phyloP scores from a whole-genome alignment of 2,113 vertebrate genomes.

The Ceyx cyanopectus region DNA sequence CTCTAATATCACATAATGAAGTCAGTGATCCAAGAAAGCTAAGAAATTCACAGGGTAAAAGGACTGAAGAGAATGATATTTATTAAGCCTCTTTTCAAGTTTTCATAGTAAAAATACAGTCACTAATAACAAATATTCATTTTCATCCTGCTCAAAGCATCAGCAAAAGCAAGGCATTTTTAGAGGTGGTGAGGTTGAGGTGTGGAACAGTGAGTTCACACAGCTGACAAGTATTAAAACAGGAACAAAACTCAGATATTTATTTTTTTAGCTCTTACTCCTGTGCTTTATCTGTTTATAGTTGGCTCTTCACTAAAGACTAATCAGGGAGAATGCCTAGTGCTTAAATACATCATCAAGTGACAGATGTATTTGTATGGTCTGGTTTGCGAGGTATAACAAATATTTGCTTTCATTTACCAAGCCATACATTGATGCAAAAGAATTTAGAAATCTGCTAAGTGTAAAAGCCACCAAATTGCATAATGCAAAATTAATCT shows the following conservation, averaged over 20 bases:
- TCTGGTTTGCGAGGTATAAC: background rate
- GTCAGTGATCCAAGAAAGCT: slow-evolving; percentile 2
- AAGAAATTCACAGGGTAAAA: background rate
- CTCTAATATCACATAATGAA: slow-evolving; percentile 40
- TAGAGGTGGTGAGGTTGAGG: background rate
- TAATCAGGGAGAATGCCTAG: background rate
- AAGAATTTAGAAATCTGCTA: background rate
- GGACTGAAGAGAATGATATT: background rate
- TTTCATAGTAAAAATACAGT: background rate
- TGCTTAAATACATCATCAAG: background rate
- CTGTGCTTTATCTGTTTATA: background rate
- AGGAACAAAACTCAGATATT: background rate
- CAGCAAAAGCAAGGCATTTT: background rate
- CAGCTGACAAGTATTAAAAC: background rate
- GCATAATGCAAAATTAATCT: background rate
- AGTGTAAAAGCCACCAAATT: background rate
- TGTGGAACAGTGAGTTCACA: background rate
- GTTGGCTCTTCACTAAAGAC: background rate
- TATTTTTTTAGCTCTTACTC: background rate
- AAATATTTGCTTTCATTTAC: slow-evolving; percentile 34
- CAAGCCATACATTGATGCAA: background rate
- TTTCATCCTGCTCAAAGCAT: background rate
- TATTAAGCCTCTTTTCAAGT: slow-evolving; percentile 32
- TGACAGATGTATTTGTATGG: background rate
- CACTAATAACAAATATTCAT: slow-evolving; percentile 24